These are phyloP conservation scores for Chaetorhynchus papuensis DNA, from an alignment of 2,113 vertebrate species.

Conservation along the genomic window DNA sequence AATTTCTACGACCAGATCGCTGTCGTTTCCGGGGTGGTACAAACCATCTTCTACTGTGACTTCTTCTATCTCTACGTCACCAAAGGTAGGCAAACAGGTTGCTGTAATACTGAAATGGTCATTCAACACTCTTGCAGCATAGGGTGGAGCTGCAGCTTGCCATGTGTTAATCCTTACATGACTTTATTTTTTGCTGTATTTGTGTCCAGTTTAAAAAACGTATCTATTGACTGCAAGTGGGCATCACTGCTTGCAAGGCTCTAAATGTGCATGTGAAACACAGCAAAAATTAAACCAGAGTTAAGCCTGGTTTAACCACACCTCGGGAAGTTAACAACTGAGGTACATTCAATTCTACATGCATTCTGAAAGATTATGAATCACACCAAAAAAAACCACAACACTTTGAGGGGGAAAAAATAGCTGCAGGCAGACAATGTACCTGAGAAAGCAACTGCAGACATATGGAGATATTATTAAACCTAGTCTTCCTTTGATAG, in stretches of 20 bases:
- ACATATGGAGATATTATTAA: neutral
- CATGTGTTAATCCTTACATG: accelerated
- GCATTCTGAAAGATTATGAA: slow-evolving; percentile 4
- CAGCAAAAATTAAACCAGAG: neutral
- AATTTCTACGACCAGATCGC: slow-evolving; percentile 94
- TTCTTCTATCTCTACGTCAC: slow-evolving; percentile 98
- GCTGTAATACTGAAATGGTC: neutral
- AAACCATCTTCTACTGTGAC: slow-evolving; percentile 98
- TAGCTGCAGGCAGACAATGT: slow-evolving; percentile 5
- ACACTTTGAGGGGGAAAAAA: neutral
- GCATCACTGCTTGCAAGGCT: neutral
- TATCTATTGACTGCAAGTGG: neutral
- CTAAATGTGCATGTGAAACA: neutral
- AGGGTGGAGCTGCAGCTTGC: neutral
- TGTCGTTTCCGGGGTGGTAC: slow-evolving; percentile 91
- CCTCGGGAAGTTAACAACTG: neutral
- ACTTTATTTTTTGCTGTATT: neutral
- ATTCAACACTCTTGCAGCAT: neutral
- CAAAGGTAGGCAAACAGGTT: slow-evolving; percentile 75
- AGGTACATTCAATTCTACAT: neutral
- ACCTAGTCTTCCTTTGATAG: neutral
- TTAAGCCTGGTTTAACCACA: neutral
- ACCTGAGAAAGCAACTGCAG: slow-evolving; percentile 30
- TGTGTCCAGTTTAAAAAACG: neutral
- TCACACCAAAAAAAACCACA: neutral